These are phyloP conservation scores for Antennarius striatus DNA, from an alignment of 2,113 vertebrate genomes.

Conservation along the genomic window DNA sequence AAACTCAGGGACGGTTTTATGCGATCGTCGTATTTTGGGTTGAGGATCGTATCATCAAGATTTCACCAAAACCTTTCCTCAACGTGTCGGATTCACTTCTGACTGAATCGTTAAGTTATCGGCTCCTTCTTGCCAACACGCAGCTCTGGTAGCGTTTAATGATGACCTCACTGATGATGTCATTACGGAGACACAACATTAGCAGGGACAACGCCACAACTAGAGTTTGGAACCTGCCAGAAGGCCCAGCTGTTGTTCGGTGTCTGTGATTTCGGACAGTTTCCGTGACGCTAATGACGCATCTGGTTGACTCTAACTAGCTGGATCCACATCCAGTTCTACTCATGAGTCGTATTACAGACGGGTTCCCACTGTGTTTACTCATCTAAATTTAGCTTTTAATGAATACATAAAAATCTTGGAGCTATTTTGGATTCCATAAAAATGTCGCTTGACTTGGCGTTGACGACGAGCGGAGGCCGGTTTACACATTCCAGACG, in stretches of 20 bases:
- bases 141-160: too few species aligned
- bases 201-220: too few species aligned
- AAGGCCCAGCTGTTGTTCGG: too few species aligned
- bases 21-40: not conserved
- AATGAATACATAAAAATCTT: slow-evolving; percentile 59
- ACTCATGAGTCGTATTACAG: slow-evolving; percentile 37
- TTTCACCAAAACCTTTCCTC: slow-evolving; percentile 50
- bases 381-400: slow-evolving; percentile 29
- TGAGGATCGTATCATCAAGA: slow-evolving; percentile 17
- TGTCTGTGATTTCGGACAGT: too few species aligned
- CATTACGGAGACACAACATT: too few species aligned
- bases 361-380: slow-evolving; percentile 41
- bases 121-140: slow-evolving; percentile 6
- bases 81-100: slow-evolving; percentile 49
- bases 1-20: slow-evolving; percentile 19
- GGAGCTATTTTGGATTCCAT: slow-evolving; percentile 47
- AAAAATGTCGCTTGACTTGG: slow-evolving; percentile 51
- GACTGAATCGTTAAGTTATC: slow-evolving; percentile 43
- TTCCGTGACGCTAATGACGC: too few species aligned
- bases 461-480: slow-evolving; percentile 34
- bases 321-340: slow-evolving; percentile 9
- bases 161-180: too few species aligned
- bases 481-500: slow-evolving; percentile 33
- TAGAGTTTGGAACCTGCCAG: too few species aligned
- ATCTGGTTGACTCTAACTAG: too few species aligned